phyloP scores from a whole-genome alignment of 2,888 invertebrate species.

The Steinernema hermaphroditum region DNA sequence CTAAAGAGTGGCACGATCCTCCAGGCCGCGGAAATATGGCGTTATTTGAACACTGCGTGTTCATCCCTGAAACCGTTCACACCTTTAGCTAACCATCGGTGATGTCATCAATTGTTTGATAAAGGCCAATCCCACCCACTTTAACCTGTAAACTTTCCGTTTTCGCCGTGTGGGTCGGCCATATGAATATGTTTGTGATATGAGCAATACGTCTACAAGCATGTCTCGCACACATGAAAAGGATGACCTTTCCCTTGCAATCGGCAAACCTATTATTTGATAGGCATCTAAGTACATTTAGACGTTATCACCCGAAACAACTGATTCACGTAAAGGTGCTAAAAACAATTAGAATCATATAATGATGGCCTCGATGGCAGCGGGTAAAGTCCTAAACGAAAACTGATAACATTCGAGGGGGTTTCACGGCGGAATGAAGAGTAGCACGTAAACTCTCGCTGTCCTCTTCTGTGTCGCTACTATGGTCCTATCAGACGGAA shows the following conservation, averaged over 20 bases:
- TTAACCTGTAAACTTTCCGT: conserved; percentile 27
- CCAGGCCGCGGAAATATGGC: not conserved
- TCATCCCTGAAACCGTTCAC: not conserved
- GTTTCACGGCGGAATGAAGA: not conserved
- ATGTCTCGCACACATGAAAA: too few species aligned
- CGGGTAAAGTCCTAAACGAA: not conserved
- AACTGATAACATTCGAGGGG: not conserved
- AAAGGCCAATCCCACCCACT: conserved; percentile 22
- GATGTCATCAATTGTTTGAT: conserved; percentile 22
- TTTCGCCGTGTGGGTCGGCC: conserved; percentile 3
- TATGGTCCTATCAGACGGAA: too few species aligned
- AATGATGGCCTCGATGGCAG: too few species aligned
- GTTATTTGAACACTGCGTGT: not conserved
- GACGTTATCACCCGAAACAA: too few species aligned
- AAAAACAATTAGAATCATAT: too few species aligned
- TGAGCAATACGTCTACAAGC: too few species aligned
- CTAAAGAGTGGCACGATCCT: too few species aligned
- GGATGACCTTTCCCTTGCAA: too few species aligned
- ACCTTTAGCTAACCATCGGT: conserved; percentile 13
- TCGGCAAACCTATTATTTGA: too few species aligned
- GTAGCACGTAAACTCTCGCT: not conserved
- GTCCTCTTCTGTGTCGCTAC: not conserved
- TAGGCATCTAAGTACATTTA: too few species aligned
- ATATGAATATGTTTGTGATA: too few species aligned
- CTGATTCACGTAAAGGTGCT: too few species aligned